phyloP scores from a whole-genome alignment of 2,797 vertebrate genomes.

The Spea hammondii region DNA sequence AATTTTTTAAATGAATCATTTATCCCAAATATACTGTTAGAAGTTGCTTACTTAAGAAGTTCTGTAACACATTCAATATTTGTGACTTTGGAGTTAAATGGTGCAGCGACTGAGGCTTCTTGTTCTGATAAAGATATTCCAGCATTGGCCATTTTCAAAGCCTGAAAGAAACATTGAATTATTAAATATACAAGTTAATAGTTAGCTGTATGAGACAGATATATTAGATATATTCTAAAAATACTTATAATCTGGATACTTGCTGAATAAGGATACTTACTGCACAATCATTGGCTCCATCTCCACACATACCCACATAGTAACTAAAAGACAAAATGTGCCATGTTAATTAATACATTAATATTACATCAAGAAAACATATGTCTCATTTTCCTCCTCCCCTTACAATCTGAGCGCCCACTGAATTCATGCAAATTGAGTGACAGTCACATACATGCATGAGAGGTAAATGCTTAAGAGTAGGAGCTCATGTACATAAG shows the following conservation, averaged over 20 bases:
- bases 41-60: conserved; percentile 69
- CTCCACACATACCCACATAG: conserved; percentile 78
- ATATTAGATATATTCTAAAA: neutral
- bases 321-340: conserved; percentile 64
- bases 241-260: too few relatives aligned
- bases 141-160: conserved; percentile 75
- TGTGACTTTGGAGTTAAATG: conserved; percentile 70
- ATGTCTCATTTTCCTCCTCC: too few relatives aligned
- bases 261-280: conserved; percentile 59
- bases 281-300: conserved; percentile 78
- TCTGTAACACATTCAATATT: conserved; percentile 72
- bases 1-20: too few relatives aligned
- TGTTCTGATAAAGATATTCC: conserved; percentile 74
- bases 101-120: conserved; percentile 76
- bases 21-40: neutral
- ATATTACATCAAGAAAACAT: neutral
- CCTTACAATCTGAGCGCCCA: too few relatives aligned
- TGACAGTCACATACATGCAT: too few relatives aligned
- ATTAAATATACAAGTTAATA: neutral
- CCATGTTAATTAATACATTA: neutral
- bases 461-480: too few relatives aligned
- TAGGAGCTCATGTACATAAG: too few relatives aligned
- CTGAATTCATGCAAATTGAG: too few relatives aligned
- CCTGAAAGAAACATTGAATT: conserved; percentile 62
- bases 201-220: neutral